These are phyloP conservation scores for Hippocampus comes DNA, from an alignment of 2,113 vertebrate species.

Conservation along the genomic window DNA sequence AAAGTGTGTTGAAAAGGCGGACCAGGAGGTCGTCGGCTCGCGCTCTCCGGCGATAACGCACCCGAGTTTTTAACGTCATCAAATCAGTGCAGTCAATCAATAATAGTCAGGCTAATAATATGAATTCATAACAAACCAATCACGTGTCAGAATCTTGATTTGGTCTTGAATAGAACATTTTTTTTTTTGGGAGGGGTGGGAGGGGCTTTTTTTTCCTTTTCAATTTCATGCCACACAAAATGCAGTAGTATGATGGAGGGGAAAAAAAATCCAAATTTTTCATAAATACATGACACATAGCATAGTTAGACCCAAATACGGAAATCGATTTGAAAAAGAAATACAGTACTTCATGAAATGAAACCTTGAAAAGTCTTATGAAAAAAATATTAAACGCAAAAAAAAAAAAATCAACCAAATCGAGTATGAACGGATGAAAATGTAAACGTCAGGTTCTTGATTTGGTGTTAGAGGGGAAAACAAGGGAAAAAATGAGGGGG, in stretches of 20 bases:
- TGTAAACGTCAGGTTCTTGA: background rate
- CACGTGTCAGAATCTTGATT: background rate
- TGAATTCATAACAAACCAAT: conserved; percentile 7
- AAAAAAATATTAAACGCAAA: too few relatives aligned
- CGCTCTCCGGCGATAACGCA: background rate
- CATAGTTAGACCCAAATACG: background rate
- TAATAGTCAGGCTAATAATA: conserved; percentile 1
- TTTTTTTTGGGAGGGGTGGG: background rate
- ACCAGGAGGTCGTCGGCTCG: background rate
- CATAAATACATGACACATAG: too few relatives aligned
- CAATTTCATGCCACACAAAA: background rate
- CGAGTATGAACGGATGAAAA: too few relatives aligned
- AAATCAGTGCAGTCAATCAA: background rate
- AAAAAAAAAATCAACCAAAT: too few relatives aligned
- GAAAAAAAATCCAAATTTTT: background rate
- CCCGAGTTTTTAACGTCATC: background rate
- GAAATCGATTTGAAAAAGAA: background rate
- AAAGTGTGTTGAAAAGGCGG: background rate
- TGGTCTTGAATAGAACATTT: background rate
- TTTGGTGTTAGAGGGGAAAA: background rate
- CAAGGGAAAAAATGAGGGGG: too few relatives aligned
- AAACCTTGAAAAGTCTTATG: too few relatives aligned
- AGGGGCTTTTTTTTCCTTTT: too few relatives aligned
- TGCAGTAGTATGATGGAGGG: background rate
- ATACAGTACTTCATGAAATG: background rate